Evolutionary conservation across 2,888 invertebrate species (phyloP).

Genomic region (Andrena hattorfiana): DNA sequence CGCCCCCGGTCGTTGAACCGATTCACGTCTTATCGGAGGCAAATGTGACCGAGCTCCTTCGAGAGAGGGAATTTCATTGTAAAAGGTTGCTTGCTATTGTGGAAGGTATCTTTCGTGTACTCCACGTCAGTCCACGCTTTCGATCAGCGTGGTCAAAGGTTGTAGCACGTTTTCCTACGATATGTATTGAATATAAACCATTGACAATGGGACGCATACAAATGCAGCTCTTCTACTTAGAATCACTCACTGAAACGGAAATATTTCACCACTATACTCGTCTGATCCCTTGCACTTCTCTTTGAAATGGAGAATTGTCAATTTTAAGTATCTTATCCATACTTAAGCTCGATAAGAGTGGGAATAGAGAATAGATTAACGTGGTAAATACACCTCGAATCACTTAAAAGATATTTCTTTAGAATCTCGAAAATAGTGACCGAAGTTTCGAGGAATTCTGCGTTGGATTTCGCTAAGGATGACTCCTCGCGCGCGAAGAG

Average conservation of each 20-base stretch:
- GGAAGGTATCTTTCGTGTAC: not conserved
- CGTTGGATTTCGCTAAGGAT: not conserved
- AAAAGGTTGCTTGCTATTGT: not conserved
- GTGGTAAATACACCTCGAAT: not conserved
- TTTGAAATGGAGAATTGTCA: too few species aligned
- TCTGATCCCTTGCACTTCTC: not conserved
- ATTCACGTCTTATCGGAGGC: slow-evolving; percentile 41
- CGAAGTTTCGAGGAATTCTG: not conserved
- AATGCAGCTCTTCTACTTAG: not conserved
- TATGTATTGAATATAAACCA: too few species aligned
- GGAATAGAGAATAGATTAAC: not conserved
- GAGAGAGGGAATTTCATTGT: not conserved
- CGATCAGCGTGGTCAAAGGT: not conserved
- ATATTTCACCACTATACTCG: not conserved
- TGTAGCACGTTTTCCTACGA: not conserved
- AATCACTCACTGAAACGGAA: not conserved
- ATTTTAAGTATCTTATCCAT: too few species aligned
- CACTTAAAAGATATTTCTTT: not conserved
- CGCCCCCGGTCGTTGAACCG: slow-evolving; percentile 44
- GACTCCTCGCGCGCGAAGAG: not conserved
- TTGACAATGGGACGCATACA: too few species aligned
- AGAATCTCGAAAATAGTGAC: not conserved
- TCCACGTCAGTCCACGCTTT: not conserved
- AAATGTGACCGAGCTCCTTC: not conserved
- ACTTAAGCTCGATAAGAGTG: not conserved